Conservation (phyloP, 2,113 vertebrate species). For the Fulmarus glacialis region DNA sequence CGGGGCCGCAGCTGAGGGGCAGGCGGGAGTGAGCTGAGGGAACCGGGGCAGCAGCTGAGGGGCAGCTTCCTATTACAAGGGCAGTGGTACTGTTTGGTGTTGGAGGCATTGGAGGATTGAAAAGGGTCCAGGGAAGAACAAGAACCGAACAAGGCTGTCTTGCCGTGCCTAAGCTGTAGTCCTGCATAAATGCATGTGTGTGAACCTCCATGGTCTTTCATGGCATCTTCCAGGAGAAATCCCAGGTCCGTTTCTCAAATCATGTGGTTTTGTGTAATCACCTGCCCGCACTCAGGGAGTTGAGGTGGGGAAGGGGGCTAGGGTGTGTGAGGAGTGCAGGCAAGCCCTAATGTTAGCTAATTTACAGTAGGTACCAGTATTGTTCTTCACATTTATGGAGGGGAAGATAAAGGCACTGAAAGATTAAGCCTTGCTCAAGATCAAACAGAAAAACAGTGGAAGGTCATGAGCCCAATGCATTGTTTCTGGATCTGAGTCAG, state of each 20-base stretch:
- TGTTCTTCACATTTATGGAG: not conserved
- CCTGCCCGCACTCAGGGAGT: too few species aligned
- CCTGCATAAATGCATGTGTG: accelerated
- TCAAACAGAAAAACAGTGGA: not conserved
- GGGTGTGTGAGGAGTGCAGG: not conserved
- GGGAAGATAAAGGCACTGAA: not conserved
- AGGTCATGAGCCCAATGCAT: not conserved
- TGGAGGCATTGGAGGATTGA: not conserved
- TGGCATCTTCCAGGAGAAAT: not conserved
- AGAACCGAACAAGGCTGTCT: not conserved
- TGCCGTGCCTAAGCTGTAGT: not conserved
- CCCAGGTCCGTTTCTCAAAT: not conserved
- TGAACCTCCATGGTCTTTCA: not conserved
- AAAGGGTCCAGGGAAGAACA: not conserved
- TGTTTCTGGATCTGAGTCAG: not conserved
- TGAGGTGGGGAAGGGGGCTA: not conserved
- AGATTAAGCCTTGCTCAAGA: not conserved
- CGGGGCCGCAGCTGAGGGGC: not conserved
- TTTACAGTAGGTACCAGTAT: not conserved
- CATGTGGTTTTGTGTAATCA: not conserved
- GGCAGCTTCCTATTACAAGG: not conserved
- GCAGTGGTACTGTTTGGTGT: not conserved
- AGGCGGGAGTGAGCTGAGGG: not conserved
- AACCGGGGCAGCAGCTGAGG: accelerated
- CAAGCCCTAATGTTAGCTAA: not conserved